Evolutionary conservation across 2,797 vertebrate genomes (phyloP).

Genomic region (Polyboroides typus): DNA sequence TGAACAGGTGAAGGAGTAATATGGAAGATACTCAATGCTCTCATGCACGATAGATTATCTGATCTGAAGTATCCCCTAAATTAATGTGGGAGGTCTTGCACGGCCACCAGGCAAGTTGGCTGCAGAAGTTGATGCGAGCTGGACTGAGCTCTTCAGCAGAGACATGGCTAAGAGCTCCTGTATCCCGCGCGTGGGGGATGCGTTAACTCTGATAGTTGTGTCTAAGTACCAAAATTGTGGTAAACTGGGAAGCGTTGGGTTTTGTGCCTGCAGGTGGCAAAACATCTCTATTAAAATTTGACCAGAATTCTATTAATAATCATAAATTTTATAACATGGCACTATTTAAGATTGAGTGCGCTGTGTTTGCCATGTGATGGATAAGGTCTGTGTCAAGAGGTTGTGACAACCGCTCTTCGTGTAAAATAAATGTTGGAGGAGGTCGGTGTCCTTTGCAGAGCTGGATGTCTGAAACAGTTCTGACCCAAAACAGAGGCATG

Average conservation of each 20-base stretch:
- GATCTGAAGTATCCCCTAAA: neutral
- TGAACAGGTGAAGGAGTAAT: neutral
- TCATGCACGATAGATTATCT: neutral
- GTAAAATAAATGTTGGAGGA: neutral
- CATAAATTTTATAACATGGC: neutral
- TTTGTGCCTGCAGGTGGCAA: neutral
- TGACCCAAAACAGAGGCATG: neutral
- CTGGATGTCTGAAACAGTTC: neutral
- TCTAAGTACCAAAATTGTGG: neutral
- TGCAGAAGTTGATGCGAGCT: neutral
- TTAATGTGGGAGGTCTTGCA: neutral
- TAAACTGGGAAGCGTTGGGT: neutral
- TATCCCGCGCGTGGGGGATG: neutral
- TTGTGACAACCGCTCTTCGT: rapidly evolving
- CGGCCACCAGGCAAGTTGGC: neutral
- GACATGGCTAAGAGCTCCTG: neutral
- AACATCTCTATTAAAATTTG: neutral
- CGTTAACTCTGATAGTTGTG: too few relatives aligned
- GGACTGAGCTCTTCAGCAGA: neutral
- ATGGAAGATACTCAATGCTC: neutral
- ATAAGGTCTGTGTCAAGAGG: neutral
- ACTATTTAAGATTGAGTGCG: neutral
- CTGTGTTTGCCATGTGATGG: neutral
- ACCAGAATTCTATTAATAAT: neutral
- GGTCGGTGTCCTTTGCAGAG: neutral